Evolutionary conservation across 2,888 invertebrate genomes (phyloP).

Genomic region (Conistra vaccinii): DNA sequence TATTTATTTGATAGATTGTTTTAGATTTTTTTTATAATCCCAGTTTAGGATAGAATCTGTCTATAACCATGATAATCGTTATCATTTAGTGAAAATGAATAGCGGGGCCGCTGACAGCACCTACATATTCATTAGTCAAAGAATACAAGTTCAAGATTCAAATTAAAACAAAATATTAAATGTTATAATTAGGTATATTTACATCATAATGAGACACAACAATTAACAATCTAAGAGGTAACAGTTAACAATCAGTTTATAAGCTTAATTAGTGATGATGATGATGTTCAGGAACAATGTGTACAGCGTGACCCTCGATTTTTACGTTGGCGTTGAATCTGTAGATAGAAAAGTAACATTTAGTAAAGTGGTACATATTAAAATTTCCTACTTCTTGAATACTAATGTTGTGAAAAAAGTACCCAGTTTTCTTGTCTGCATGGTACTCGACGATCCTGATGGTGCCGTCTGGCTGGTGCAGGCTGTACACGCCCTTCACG

Average conservation of each 20-base stretch:
- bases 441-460: too few relatives aligned
- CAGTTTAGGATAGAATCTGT: not conserved
- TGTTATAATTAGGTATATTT: conserved; percentile 22
- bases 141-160: not conserved
- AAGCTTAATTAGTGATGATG: conserved; percentile 4
- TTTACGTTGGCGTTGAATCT: too few relatives aligned
- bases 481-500: too few relatives aligned
- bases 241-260: conserved; percentile 2
- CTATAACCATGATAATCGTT: not conserved
- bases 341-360: too few relatives aligned
- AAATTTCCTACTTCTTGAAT: too few relatives aligned
- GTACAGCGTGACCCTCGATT: too few relatives aligned
- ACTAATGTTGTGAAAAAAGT: too few relatives aligned
- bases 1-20: not conserved
- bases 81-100: not conserved
- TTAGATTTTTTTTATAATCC: not conserved
- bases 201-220: conserved; percentile 17
- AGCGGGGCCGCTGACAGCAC: not conserved
- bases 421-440: too few relatives aligned
- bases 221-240: conserved; percentile 36
- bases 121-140: not conserved
- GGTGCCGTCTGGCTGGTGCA: too few relatives aligned
- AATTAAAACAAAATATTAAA: conserved; percentile 3
- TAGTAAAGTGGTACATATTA: too few relatives aligned
- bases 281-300: too few relatives aligned